Evolutionary conservation across 2,888 invertebrate species (phyloP).

Genomic region (Apotomis turbidana): DNA sequence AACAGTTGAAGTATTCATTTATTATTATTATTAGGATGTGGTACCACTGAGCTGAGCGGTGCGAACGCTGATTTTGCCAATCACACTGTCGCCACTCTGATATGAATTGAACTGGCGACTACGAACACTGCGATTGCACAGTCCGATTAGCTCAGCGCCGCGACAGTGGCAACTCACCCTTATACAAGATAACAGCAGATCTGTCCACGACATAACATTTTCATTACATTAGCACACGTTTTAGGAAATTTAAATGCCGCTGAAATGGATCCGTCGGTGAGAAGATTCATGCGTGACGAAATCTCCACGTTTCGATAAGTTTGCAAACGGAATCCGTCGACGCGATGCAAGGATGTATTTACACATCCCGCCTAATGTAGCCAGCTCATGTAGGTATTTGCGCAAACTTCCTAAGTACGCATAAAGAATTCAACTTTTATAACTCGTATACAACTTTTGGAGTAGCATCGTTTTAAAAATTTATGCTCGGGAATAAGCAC

Average conservation of each 20-base stretch:
- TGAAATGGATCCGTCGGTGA: not conserved
- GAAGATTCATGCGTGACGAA: slow-evolving; percentile 17
- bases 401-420: not conserved
- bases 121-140: too few relatives aligned
- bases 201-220: not conserved
- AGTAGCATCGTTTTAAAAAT: slow-evolving; percentile 51
- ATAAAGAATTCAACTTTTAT: slow-evolving; percentile 15
- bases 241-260: not conserved
- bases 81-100: too few relatives aligned
- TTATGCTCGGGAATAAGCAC: slow-evolving; percentile 59
- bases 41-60: too few relatives aligned
- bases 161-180: too few relatives aligned
- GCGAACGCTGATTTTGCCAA: too few relatives aligned
- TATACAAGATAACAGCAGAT: too few relatives aligned
- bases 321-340: slow-evolving; percentile 14
- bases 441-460: slow-evolving; percentile 31
- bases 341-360: not conserved
- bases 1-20: not conserved
- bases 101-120: too few relatives aligned
- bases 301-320: slow-evolving; percentile 22
- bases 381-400: not conserved
- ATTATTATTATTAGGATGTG: too few relatives aligned
- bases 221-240: not conserved
- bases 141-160: too few relatives aligned
- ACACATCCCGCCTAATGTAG: not conserved